phyloP scores from a whole-genome alignment of 2,113 vertebrate species.

The Pseudorhombus dupliciocellatus region DNA sequence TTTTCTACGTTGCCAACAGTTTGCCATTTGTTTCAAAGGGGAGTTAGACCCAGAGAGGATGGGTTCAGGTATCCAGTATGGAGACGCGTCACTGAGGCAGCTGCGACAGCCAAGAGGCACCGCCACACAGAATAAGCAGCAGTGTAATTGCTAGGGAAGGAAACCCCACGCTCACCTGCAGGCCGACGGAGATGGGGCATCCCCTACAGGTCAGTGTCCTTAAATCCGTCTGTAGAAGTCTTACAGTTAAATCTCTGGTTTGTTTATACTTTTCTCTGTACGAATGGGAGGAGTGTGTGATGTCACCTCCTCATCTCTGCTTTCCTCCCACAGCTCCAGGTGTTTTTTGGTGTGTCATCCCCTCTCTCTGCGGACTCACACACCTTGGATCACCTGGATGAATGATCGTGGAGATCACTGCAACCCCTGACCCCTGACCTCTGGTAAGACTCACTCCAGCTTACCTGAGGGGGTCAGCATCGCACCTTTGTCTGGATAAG shows the following conservation, averaged over 20 bases:
- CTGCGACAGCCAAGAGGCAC: constrained; percentile 87
- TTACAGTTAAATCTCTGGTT: background rate
- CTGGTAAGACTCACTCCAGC: constrained; percentile 37
- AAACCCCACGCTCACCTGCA: constrained; percentile 31
- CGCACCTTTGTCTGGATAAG: constrained; percentile 41
- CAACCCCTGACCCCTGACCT: constrained; percentile 58
- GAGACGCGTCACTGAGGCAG: constrained; percentile 88
- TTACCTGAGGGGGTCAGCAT: constrained; percentile 35
- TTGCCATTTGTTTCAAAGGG: constrained; percentile 71
- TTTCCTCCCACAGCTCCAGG: constrained; percentile 55
- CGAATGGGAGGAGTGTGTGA: background rate
- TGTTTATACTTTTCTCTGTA: background rate
- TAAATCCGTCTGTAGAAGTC: background rate
- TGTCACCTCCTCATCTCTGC: background rate
- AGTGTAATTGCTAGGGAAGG: constrained; percentile 87
- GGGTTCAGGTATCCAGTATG: constrained; percentile 95
- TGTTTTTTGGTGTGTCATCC: constrained; percentile 73
- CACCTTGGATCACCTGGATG: constrained; percentile 74
- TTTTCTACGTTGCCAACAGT: background rate
- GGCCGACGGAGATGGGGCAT: constrained; percentile 50
- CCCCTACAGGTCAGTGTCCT: constrained; percentile 63
- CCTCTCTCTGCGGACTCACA: constrained; percentile 40
- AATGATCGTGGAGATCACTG: constrained; percentile 54
- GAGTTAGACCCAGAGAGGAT: constrained; percentile 94
- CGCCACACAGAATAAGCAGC: constrained; percentile 85